Base-by-base conservation (phyloP, 2,888 invertebrate species). In the Frankliniella fusca region DNA sequence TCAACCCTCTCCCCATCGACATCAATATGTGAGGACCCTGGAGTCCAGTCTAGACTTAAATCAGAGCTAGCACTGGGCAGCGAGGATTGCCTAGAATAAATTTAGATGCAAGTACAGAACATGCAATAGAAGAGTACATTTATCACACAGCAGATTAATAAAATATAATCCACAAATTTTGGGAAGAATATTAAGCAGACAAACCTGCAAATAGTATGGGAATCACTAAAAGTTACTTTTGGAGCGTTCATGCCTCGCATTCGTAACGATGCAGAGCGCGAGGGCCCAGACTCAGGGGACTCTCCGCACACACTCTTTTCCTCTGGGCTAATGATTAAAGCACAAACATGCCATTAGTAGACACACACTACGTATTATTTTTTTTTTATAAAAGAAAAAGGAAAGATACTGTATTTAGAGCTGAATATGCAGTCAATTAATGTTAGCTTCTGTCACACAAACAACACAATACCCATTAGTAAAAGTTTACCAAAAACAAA, bases 31-130 rank as follows among this genome's bases (percentile, higher is more conserved):
- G 90, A 90, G 3, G 91, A 91, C 18, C 81, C 83, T n/a, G 76
- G 50, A 54, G 81, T 81, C 92, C 93, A 92, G 86, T 91, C 91
- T 28, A 90, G 88, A 85, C 92, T 92, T n/a, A 91, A 87, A 84
- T 94, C 94, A 0, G 92, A 92, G 83, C 92, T 92, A 28, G 93
- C 93, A 86, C 94, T 94, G 0, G 95, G 95, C 85, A 95, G 88
- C 10, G 95, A 95, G 81, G 93, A 93, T 90, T 95, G 95, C 18
- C 94, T 90, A 86, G 49, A 85, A 83, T 80, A 76, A 80, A 82
- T 70, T 82, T 81, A 54, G 18, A 76, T 81, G 15, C 23, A 84
- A 83, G 70, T 61, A 83, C 84, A 84, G 70, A 48, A 76, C n/a
- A 70, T 82, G 81, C 50, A 80, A 79, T 48, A 1, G 18, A 81